Percentiles rank a stretch among this genome's conserved stretches.
These are phyloP conservation scores for Anableps anableps DNA, from an alignment of 2,797 vertebrate species.

Conservation along the genomic window DNA sequence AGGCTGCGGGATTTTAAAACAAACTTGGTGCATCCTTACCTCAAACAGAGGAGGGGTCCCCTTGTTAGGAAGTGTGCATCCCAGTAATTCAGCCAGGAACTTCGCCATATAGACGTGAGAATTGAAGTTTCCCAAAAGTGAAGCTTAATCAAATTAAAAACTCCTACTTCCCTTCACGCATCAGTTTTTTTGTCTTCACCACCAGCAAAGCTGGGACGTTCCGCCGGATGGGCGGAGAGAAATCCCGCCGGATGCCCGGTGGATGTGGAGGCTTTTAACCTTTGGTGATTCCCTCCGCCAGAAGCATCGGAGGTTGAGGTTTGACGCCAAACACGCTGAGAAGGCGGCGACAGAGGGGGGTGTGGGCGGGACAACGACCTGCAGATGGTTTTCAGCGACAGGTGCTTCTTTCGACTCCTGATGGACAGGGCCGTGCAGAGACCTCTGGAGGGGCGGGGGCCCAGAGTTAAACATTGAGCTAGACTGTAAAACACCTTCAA, in stretches of 20 bases:
- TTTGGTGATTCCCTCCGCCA: background rate
- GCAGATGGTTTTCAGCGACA: slow-evolving; percentile 30
- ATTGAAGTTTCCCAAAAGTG: slow-evolving; percentile 6
- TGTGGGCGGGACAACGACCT: slow-evolving; percentile 1
- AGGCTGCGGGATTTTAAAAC: background rate
- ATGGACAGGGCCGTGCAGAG: background rate
- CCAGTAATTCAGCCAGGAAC: slow-evolving; percentile 87
- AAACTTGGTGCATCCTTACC: slow-evolving; percentile 66
- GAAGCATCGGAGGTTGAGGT: background rate
- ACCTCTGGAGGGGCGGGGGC: background rate
- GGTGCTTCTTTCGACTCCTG: background rate
- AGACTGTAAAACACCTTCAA: background rate
- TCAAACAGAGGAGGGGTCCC: slow-evolving; percentile 78
- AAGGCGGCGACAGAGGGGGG: slow-evolving; percentile 2
- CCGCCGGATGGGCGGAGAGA: background rate
- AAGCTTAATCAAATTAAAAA: background rate
- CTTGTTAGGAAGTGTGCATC: slow-evolving; percentile 84
- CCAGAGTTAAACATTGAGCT: background rate
- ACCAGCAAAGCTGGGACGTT: background rate
- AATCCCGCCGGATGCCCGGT: background rate
- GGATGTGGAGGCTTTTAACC: background rate
- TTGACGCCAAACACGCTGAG: background rate
- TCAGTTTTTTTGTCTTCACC: slow-evolving; percentile 16
- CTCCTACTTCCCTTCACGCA: slow-evolving; percentile 33
- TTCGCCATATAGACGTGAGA: slow-evolving; percentile 79